phyloP scores from a whole-genome alignment of 2,888 invertebrate genomes.

The Aphodius granarius region DNA sequence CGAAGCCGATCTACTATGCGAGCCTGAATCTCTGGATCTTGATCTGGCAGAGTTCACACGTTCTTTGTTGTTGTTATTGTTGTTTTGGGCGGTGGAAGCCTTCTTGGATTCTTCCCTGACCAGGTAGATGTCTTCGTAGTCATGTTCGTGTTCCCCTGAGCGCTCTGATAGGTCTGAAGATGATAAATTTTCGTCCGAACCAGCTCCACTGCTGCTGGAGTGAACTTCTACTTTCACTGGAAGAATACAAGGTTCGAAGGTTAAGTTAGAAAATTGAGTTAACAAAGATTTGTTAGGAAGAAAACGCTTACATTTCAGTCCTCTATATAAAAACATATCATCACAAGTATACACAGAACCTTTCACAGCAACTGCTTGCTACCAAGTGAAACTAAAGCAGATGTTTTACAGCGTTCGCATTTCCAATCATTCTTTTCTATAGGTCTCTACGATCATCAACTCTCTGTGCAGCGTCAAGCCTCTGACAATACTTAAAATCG shows the following conservation, averaged over 20 bases:
- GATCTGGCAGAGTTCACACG: slow-evolving; percentile 40
- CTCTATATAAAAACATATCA: background rate
- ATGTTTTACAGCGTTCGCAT: background rate
- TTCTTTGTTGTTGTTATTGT: slow-evolving; percentile 25
- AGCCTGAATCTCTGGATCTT: slow-evolving; percentile 64
- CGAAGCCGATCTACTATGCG: slow-evolving; percentile 70
- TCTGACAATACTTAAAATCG: background rate
- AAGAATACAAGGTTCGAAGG: slow-evolving; percentile 29
- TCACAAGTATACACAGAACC: background rate
- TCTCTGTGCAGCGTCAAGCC: too few species aligned
- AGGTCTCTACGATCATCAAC: background rate
- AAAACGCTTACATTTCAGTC: background rate
- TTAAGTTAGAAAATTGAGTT: background rate
- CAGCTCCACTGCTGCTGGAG: slow-evolving; percentile 69
- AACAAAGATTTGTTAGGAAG: background rate
- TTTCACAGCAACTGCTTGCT: background rate
- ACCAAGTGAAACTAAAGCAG: background rate
- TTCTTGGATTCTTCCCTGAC: slow-evolving; percentile 62
- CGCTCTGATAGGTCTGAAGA: slow-evolving; percentile 59
- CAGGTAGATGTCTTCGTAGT: slow-evolving; percentile 82
- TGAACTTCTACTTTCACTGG: slow-evolving; percentile 87
- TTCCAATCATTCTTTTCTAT: background rate
- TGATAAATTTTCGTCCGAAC: slow-evolving; percentile 65
- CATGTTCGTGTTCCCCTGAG: slow-evolving; percentile 63
- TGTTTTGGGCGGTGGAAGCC: background rate